Conservation (phyloP, 2,888 invertebrate genomes). For the Acrocera orbiculus region DNA sequence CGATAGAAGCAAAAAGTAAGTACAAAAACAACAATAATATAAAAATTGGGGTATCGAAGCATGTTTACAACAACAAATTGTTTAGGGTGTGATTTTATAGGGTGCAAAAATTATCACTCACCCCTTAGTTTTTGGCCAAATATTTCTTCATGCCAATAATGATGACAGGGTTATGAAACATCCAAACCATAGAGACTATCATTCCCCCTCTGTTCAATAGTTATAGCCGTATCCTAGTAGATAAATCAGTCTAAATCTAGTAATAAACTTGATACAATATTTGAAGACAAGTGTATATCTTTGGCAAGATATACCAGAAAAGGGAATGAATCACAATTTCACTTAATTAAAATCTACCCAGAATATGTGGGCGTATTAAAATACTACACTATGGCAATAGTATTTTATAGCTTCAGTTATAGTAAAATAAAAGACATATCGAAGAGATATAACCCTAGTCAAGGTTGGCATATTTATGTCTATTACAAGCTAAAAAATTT, state of each 20-base stretch:
- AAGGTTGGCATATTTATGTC: no score
- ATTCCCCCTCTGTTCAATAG: not conserved
- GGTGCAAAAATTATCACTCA: conserved; percentile 6
- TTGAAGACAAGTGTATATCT: not conserved
- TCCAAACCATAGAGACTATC: not conserved
- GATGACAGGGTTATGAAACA: not conserved
- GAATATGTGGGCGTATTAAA: not conserved
- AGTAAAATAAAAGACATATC: conserved; percentile 2
- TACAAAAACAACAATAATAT: no score
- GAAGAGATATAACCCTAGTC: no score
- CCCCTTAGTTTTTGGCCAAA: not conserved
- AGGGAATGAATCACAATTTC: conserved; percentile 4
- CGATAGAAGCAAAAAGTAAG: no score
- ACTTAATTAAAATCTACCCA: conserved; percentile 8
- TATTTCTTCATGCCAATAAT: not conserved
- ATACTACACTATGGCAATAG: not conserved
- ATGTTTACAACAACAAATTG: conserved; percentile 8
- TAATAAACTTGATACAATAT: conserved; percentile 4
- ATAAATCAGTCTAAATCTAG: conserved; percentile 4
- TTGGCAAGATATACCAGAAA: conserved; percentile 2
- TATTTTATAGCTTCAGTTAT: conserved; percentile 2
- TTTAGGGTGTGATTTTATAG: conserved; percentile 9
- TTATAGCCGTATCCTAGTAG: no score
- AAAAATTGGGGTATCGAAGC: not conserved
- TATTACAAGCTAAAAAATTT: no score